These are phyloP conservation scores for Quadroppia sp. DNA, from an alignment of 2,888 invertebrate species.

Conservation along the genomic window DNA sequence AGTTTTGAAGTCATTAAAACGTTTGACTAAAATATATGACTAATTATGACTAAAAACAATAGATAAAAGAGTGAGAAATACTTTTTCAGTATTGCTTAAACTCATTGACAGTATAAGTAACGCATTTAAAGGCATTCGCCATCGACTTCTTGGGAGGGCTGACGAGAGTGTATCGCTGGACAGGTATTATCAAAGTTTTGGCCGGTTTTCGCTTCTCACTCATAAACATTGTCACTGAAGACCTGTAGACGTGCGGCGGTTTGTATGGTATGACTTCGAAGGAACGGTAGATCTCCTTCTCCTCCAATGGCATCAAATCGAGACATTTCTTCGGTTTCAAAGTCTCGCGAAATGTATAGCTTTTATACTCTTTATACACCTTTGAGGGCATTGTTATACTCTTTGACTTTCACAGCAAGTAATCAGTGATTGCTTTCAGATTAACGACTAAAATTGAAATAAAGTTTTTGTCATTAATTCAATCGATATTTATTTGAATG, in stretches of 20 bases:
- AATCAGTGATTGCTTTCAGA: too few species aligned
- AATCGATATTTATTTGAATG: background rate
- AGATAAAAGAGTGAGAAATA: background rate
- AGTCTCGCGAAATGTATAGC: background rate
- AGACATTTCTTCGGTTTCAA: background rate
- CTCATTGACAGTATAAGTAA: conserved; percentile 5
- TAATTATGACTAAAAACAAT: too few species aligned
- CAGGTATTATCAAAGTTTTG: conserved; percentile 13
- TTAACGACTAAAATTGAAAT: background rate
- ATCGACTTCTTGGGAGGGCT: background rate
- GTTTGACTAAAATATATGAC: too few species aligned
- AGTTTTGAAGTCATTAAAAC: too few species aligned
- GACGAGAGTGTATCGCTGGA: background rate
- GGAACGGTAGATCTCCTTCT: conserved; percentile 5
- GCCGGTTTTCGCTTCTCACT: background rate
- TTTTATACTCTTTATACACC: conserved; percentile 20
- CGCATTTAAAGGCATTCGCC: conserved; percentile 6
- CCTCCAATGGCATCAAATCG: background rate
- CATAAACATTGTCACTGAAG: conserved; percentile 2
- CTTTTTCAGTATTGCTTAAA: background rate
- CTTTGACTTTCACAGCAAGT: background rate
- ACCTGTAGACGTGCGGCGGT: background rate
- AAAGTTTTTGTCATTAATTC: background rate
- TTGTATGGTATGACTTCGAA: conserved; percentile 26
- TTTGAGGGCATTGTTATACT: conserved; percentile 12